Percentiles rank a stretch among this genome's conserved stretches.
phyloP scores from a whole-genome alignment of 2,888 invertebrate genomes.

The Caenorhabditis sp. region DNA sequence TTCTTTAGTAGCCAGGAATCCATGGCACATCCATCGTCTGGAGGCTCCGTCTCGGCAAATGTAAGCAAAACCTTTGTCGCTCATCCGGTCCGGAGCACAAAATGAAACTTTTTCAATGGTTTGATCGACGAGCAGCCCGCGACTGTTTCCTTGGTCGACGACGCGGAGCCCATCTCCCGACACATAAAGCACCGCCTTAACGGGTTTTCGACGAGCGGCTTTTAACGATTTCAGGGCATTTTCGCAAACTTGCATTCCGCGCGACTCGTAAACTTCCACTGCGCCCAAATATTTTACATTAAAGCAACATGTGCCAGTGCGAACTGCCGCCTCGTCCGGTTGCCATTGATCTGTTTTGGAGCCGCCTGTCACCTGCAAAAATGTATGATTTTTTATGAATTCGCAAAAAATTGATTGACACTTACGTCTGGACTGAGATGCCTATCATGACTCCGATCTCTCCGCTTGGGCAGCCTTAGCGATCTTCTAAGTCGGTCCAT shows the following conservation, averaged over 20 bases:
- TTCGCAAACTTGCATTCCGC: constrained; percentile 99
- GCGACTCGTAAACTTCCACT: constrained; percentile 98
- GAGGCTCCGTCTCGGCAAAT: constrained; percentile 99
- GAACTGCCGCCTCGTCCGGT: constrained; percentile 93
- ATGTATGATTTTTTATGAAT: too few relatives aligned
- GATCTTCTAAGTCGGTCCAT: constrained; percentile 85
- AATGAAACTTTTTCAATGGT: constrained; percentile 99
- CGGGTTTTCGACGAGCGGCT: constrained; percentile 90
- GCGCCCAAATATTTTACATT: constrained; percentile 98
- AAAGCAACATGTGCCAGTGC: constrained; percentile 96
- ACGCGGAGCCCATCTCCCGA: constrained; percentile 91
- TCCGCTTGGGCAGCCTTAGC: constrained; percentile 88
- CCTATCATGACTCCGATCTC: constrained; percentile 51
- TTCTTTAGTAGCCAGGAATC: constrained; percentile 94
- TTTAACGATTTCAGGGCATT: constrained; percentile 96
- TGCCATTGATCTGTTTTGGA: constrained; percentile 69
- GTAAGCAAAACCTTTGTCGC: constrained; percentile 97
- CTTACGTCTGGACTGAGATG: constrained; percentile 34
- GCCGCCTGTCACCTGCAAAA: constrained; percentile 34
- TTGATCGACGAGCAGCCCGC: constrained; percentile 97
- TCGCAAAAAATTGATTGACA: too few relatives aligned
- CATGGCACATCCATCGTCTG: constrained; percentile 99
- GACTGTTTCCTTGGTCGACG: constrained; percentile 96
- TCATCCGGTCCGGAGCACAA: constrained; percentile 98
- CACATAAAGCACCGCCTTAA: constrained; percentile 83